These are phyloP conservation scores for Phalanger gymnotis DNA, from an alignment of 2,797 vertebrate genomes.

Conservation along the genomic window DNA sequence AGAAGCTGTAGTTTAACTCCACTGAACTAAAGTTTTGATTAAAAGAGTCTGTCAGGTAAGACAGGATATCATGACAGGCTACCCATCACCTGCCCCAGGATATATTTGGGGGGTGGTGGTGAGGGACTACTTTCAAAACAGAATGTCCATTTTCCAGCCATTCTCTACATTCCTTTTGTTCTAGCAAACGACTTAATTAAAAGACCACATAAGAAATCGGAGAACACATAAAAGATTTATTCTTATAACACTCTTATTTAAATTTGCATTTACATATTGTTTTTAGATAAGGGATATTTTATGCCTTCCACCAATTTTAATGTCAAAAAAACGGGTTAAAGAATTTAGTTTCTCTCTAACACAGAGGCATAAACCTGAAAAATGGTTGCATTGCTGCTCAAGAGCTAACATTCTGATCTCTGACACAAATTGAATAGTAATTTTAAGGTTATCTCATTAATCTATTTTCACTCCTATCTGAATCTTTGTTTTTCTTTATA, in stretches of 20 bases:
- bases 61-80: neutral
- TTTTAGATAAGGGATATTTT: neutral
- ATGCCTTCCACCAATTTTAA: neutral
- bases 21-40: constrained; percentile 12
- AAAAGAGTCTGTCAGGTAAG: neutral
- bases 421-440: neutral
- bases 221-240: constrained; percentile 14
- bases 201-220: neutral
- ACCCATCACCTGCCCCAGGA: neutral
- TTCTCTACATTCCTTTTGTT: constrained; percentile 8
- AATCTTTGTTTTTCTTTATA: neutral
- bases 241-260: neutral
- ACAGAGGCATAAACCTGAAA: neutral
- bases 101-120: neutral
- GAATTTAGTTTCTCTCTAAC: constrained; percentile 25
- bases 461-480: neutral
- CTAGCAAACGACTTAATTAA: neutral
- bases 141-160: constrained; percentile 1
- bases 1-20: neutral
- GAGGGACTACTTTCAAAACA: constrained; percentile 17
- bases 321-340: constrained; percentile 6
- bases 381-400: neutral
- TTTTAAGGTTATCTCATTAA: neutral
- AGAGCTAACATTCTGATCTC: neutral
- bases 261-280: constrained; percentile 38